Conservation (phyloP, 1,140 invertebrate genomes). For the Diachasma alloeum region DNA sequence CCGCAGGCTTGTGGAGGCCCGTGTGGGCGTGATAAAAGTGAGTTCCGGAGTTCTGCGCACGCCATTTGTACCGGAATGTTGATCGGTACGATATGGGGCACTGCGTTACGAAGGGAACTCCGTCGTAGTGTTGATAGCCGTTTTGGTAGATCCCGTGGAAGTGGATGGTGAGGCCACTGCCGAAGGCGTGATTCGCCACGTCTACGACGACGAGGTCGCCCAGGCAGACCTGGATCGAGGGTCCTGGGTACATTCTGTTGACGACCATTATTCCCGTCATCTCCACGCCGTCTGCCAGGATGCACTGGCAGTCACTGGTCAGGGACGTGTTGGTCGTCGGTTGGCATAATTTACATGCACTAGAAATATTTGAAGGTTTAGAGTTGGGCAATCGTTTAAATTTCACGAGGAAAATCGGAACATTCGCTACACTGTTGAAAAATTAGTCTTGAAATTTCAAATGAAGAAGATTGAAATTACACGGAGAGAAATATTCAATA, state of each 20-base stretch:
- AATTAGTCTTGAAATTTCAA: no score
- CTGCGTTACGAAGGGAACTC: constrained; percentile 89
- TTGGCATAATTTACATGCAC: constrained; percentile 85
- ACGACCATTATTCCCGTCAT: constrained; percentile 76
- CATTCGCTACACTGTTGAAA: no score
- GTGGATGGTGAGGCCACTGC: constrained; percentile 84
- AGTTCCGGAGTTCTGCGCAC: constrained; percentile 77
- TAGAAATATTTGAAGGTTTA: constrained; percentile 48
- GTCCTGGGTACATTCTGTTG: constrained; percentile 87
- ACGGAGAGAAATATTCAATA: no score
- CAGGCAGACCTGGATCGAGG: constrained; percentile 86
- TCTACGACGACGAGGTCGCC: constrained; percentile 86
- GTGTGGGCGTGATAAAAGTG: constrained; percentile 90
- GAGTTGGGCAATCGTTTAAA: background rate
- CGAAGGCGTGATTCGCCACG: constrained; percentile 82
- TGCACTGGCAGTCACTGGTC: constrained; percentile 81
- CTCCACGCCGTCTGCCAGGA: constrained; percentile 82
- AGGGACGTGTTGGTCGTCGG: constrained; percentile 61
- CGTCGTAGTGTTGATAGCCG: constrained; percentile 87
- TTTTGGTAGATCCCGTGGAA: constrained; percentile 88
- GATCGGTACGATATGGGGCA: constrained; percentile 87
- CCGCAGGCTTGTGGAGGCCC: constrained; percentile 86
- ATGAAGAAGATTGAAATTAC: background rate
- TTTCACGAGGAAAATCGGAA: background rate
- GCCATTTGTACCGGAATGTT: constrained; percentile 84